phyloP scores from a whole-genome alignment of 2,797 vertebrate species.

The Bryconaethiops microstoma region DNA sequence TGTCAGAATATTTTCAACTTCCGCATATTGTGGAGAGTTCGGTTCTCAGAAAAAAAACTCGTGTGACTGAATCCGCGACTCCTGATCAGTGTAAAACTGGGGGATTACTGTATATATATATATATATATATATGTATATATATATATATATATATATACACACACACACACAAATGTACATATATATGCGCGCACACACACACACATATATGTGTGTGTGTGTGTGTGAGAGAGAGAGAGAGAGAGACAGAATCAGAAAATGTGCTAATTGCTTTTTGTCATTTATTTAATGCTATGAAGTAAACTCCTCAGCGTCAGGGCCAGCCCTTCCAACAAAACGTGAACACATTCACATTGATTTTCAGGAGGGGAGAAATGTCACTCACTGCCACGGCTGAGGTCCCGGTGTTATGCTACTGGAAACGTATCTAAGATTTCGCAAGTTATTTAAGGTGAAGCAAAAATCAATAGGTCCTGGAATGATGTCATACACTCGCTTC shows the following conservation, averaged over 20 bases:
- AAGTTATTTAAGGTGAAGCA: conserved; percentile 17
- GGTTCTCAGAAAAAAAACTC: too few relatives aligned
- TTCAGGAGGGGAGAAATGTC: conserved; percentile 29
- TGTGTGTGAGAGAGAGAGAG: not conserved
- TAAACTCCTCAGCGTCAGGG: not conserved
- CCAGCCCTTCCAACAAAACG: not conserved
- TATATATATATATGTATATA: too few relatives aligned
- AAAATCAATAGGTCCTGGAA: conserved; percentile 38
- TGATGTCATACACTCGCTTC: conserved; percentile 1
- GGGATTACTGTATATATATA: too few relatives aligned
- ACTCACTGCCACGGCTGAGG: not conserved
- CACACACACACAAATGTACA: too few relatives aligned
- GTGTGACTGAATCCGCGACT: too few relatives aligned
- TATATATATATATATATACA: too few relatives aligned
- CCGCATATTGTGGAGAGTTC: too few relatives aligned
- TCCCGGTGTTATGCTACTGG: conserved; percentile 5
- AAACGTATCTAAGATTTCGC: conserved; percentile 22
- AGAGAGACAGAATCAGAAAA: too few relatives aligned
- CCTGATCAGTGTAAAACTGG: too few relatives aligned
- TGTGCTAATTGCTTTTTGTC: conserved; percentile 39
- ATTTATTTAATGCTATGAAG: not conserved
- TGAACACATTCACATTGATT: conserved; percentile 14
- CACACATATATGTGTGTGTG: not conserved
- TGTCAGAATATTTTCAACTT: too few relatives aligned
- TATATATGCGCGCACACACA: too few relatives aligned